Base-by-base conservation (phyloP, 1,140 invertebrate species). In the Aradophagus sp. region DNA sequence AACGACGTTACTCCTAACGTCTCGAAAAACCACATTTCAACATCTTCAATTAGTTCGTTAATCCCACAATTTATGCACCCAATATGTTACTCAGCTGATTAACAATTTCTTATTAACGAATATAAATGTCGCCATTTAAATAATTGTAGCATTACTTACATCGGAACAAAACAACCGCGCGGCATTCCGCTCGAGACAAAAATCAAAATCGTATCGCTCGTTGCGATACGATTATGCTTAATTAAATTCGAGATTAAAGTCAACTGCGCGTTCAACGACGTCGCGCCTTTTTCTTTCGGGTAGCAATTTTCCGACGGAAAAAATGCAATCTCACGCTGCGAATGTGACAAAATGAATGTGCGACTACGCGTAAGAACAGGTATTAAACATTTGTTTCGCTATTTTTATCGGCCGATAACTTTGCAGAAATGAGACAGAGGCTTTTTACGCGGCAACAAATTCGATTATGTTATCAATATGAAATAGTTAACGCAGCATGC, bases 241-340 rank as follows among this genome's bases (percentile, higher is more conserved):
- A 67, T 73, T 67, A 67, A 73, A 73, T 67, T 67, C 44, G 31
- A 63, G 58, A 73, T 73, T 73, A 73, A 66, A 56, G 62, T 61
- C 62, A 56, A 41, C 56, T 20, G 17, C 5, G 23, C 52, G 38
- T 38, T 70, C 36, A 56, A 50, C 58, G 44, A 52, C 36, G 38
- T 38, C 14, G 23, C 38, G 23, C 14, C 35, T 55, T 66, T 66
- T 72, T 61, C 35, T 56, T 61, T 35, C 55, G 38, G 27, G 47
- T 41, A 47, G 34, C 36, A 41, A 59, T 59, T 72, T 65, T 61
- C 53, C 39, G 11, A 39, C 52, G 11, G 44, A 17, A 61, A 65
- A 72, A 69, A 62, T 23, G 41, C 17, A 61, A 61, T 55, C 55
- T 69, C 65, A 42, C 56, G 65, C 65, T 61, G 65, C 41, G 56